Evolutionary conservation across 1,140 invertebrate species (phyloP).

Genomic region (Belonocnema kinseyi): DNA sequence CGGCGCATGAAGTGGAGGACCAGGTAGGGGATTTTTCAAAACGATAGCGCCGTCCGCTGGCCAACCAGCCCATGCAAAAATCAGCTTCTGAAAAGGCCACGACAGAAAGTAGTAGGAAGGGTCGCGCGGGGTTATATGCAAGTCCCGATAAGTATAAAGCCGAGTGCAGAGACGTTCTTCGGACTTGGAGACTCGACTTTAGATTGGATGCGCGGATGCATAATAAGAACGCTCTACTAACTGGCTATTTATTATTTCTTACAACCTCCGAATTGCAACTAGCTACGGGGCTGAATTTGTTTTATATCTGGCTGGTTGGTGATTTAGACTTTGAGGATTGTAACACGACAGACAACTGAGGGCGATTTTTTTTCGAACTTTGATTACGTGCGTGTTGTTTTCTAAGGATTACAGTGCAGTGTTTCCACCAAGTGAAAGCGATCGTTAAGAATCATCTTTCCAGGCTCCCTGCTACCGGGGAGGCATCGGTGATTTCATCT

Average conservation of each 20-base stretch:
- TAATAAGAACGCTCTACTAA: neutral
- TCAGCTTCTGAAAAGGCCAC: slow-evolving; percentile 21
- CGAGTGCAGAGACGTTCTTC: slow-evolving; percentile 21
- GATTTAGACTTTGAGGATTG: neutral
- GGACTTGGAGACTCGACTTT: slow-evolving; percentile 2
- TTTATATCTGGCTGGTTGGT: too few species aligned
- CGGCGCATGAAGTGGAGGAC: slow-evolving; percentile 23
- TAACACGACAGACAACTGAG: neutral
- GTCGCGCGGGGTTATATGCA: slow-evolving; percentile 25
- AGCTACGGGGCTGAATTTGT: too few species aligned
- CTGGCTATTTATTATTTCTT: neutral
- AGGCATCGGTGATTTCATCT: neutral
- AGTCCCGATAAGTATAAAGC: slow-evolving; percentile 18
- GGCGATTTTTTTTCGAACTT: neutral
- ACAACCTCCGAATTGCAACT: neutral
- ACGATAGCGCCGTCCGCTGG: slow-evolving; percentile 10
- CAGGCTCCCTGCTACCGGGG: neutral
- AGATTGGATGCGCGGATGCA: neutral
- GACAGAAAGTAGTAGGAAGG: slow-evolving; percentile 26
- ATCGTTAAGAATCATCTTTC: neutral
- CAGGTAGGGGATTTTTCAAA: slow-evolving; percentile 7
- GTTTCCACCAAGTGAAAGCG: neutral
- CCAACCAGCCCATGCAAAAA: slow-evolving; percentile 20
- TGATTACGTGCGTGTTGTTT: neutral
- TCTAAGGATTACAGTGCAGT: slow-evolving; percentile 15